phyloP scores from a whole-genome alignment of 2,113 vertebrate genomes.

The Kryptolebias marmoratus region DNA sequence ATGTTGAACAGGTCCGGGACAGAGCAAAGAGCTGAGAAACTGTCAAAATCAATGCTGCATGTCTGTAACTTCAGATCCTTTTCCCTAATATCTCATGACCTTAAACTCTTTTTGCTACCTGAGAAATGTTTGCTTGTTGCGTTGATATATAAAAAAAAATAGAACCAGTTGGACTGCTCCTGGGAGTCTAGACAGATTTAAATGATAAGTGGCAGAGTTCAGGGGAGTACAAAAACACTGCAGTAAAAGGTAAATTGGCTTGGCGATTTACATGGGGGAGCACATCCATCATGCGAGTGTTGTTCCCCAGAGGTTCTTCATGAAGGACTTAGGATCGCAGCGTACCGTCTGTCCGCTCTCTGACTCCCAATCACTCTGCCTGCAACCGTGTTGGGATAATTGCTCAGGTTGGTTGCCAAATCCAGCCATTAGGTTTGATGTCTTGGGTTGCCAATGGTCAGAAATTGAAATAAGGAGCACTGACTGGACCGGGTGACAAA shows the following conservation, averaged over 20 bases:
- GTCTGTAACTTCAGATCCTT: background rate
- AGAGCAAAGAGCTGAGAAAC: background rate
- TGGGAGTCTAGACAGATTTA: background rate
- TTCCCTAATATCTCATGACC: background rate
- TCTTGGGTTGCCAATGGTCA: too few species aligned
- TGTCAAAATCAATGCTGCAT: background rate
- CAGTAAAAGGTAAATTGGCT: constrained; percentile 16
- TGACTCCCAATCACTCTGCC: constrained; percentile 28
- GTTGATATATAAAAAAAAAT: background rate
- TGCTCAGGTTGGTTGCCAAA: constrained; percentile 57
- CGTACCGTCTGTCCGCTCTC: constrained; percentile 11
- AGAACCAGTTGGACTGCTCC: background rate
- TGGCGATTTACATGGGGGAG: constrained; percentile 29
- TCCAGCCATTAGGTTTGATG: constrained; percentile 51
- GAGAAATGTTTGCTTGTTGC: background rate
- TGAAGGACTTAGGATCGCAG: constrained; percentile 32
- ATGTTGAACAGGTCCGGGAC: background rate
- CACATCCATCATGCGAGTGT: constrained; percentile 36
- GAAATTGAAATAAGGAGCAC: too few species aligned
- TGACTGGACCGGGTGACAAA: too few species aligned
- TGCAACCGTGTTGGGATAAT: constrained; percentile 40
- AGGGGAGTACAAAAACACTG: background rate
- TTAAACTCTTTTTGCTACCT: background rate
- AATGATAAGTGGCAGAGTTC: constrained; percentile 13
- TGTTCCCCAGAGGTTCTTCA: background rate